phyloP scores from a whole-genome alignment of 1,140 invertebrate genomes.

The Cydia splendana region DNA sequence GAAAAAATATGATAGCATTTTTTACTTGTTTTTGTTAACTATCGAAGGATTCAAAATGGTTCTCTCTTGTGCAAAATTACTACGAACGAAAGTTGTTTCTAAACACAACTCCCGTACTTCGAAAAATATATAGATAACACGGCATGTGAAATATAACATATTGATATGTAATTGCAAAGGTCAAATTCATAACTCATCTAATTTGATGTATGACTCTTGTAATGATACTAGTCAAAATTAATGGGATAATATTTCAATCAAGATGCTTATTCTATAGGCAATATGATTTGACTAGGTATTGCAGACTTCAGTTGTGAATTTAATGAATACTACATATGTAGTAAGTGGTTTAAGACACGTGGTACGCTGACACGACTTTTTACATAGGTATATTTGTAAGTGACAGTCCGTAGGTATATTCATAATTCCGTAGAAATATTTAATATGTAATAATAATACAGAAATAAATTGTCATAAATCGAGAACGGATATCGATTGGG shows the following conservation, averaged over 20 bases:
- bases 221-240: constrained; percentile 18
- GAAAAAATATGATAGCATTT: too few relatives aligned
- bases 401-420: too few relatives aligned
- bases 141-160: not conserved
- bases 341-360: too few relatives aligned
- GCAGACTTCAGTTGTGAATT: not conserved
- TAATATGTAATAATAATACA: constrained; percentile 20
- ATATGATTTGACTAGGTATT: not conserved
- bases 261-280: not conserved
- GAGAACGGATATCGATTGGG: constrained; percentile 38
- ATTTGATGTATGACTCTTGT: constrained; percentile 23
- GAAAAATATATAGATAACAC: not conserved
- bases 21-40: too few relatives aligned
- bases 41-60: too few relatives aligned
- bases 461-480: constrained; percentile 53
- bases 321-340: not conserved
- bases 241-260: constrained; percentile 26
- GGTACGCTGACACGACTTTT: too few relatives aligned
- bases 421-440: not conserved
- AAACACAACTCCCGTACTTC: not conserved
- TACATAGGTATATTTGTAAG: too few relatives aligned
- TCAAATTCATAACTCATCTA: constrained; percentile 30
- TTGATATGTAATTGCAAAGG: constrained; percentile 31
- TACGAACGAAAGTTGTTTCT: not conserved
- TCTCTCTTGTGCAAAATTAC: too few relatives aligned